Evolutionary conservation across 2,113 vertebrate genomes (phyloP), one percentile per base, ranked within the genome.

Genomic region (Dascyllus trimaculatus): DNA sequence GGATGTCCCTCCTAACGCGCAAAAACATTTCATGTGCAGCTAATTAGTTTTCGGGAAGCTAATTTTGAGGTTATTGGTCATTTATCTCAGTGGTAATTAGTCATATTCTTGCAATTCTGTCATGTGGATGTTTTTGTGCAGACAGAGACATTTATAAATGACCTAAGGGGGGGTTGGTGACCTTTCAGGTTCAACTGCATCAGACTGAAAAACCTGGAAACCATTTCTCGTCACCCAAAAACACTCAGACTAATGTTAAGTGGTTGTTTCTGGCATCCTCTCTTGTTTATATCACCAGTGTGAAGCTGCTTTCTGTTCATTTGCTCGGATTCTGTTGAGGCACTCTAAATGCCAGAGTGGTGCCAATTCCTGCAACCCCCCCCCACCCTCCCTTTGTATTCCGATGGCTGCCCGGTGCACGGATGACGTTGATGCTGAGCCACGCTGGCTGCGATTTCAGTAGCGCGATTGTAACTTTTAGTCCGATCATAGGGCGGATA

Each of bases 291-390:
- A 54, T 59, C 3, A 1, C 58, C 54, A 59, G 10, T 59, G 56
- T 68, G 71, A 70, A 65, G 53, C 51, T 75, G 52, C 46, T 72
- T 29, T 84, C 71, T 32, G 56, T 49, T 48, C 24, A 53, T 17
- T 81, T 67, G 56, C 48, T 77, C 61, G 74, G 54, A 81, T 74
- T 75, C 81, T 78, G 63, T 56, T 35, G 9, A 85, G 57, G 68
- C 46, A 49, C 54, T 75, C 75, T 38, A 61, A 67, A 84, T 45
- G 51, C 17, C 21, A 4, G 13, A 58, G 56, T 49, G 48, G 52
- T 52, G 43, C 77, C 65, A 69, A 17, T 21, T 38, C 59, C 48
- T 35, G 14, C 29, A 29, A 10, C 32, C 32, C 3, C 15, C 19
- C 21, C 19, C 43, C 53, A n/a, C 49, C 29, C n/a, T 48, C 45